Evolutionary conservation across 2,797 vertebrate genomes (phyloP).

Genomic region (Peromyscus eremicus): DNA sequence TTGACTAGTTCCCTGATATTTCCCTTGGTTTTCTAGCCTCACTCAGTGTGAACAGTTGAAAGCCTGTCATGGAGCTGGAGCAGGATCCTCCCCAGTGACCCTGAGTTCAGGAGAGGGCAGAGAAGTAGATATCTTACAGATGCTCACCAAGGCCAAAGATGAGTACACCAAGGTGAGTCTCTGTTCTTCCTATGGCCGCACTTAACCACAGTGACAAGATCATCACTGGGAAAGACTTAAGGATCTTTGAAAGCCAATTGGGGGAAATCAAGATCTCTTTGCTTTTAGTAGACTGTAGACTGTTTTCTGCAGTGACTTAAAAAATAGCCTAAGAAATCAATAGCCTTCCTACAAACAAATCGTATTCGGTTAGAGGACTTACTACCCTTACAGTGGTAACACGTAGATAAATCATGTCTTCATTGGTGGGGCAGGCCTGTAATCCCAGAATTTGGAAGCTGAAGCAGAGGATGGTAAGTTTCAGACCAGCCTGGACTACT

Average conservation of each 20-base stretch:
- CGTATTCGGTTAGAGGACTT: not conserved
- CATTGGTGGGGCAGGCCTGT: not conserved
- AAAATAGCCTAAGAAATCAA: conserved; percentile 31
- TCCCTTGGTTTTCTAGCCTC: conserved; percentile 88
- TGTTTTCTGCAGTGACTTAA: conserved; percentile 41
- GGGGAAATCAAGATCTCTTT: not conserved
- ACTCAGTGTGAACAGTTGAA: conserved; percentile 94
- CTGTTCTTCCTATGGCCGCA: not conserved
- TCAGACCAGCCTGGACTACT: not conserved
- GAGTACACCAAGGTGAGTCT: conserved; percentile 94
- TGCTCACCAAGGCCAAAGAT: conserved; percentile 96
- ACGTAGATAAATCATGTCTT: not conserved
- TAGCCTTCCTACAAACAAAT: conserved; percentile 15
- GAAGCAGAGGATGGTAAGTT: not conserved
- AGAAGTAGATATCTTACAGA: conserved; percentile 95
- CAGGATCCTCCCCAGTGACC: conserved; percentile 88
- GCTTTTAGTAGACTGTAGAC: not conserved
- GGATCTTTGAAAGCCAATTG: not conserved
- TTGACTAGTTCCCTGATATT: conserved; percentile 54
- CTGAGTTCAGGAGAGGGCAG: conserved; percentile 88
- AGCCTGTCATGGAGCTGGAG: conserved; percentile 88
- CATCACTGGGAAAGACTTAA: not conserved
- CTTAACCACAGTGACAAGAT: not conserved
- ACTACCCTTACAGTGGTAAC: not conserved
- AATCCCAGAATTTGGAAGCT: not conserved